A percentile compares a stretch with the other conserved stretches of the same genome.
Evolutionary conservation across 1,140 invertebrate genomes (phyloP).

Genomic region (Phthorimaea operculella): DNA sequence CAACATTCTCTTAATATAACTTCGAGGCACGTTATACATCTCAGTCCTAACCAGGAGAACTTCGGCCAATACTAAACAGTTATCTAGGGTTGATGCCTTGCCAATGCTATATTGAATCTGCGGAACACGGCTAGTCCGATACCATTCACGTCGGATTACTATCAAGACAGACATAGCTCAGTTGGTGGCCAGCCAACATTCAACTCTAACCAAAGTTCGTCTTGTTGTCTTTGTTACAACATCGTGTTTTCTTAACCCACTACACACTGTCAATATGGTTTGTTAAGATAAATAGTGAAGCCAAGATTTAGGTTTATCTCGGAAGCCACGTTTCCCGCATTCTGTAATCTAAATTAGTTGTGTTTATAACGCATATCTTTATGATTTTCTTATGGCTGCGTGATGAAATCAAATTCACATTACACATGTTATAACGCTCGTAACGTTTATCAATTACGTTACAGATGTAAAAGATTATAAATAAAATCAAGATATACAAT

Average conservation of each 20-base stretch:
- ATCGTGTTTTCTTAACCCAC: slow-evolving; percentile 1
- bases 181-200: background rate
- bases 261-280: slow-evolving; percentile 1
- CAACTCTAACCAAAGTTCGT: background rate
- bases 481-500: too few species aligned
- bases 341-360: too few species aligned
- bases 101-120: background rate
- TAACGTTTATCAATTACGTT: too few species aligned
- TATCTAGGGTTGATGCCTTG: background rate
- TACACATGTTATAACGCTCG: too few species aligned
- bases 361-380: too few species aligned
- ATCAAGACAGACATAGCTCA: background rate
- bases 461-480: too few species aligned
- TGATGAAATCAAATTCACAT: too few species aligned
- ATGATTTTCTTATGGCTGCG: too few species aligned
- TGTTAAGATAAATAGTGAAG: background rate
- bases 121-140: background rate
- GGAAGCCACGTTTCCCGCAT: too few species aligned
- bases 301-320: too few species aligned
- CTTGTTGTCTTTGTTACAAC: slow-evolving; percentile 1
- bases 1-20: slow-evolving; percentile 1
- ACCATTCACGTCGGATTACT: background rate
- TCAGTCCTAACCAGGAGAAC: background rate
- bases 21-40: background rate
- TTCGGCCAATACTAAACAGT: background rate